Percentiles rank a stretch among this genome's conserved stretches.
Evolutionary conservation across 2,888 invertebrate species (phyloP).

Genomic region (Pterobdella sp.): DNA sequence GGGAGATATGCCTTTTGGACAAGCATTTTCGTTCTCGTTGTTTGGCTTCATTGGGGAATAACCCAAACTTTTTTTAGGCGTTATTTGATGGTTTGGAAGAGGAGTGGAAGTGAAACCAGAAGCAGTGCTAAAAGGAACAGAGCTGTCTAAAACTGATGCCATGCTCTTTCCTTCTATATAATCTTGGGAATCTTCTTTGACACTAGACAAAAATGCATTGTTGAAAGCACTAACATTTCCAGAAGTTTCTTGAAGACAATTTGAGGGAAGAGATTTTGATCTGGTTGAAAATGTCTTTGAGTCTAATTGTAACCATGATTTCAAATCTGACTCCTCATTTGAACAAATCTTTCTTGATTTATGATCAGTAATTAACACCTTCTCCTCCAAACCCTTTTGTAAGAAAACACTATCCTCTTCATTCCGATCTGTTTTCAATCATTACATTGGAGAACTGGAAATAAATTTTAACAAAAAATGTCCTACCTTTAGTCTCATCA

Average conservation of each 20-base stretch:
- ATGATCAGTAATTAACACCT: not conserved
- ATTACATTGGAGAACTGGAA: too few species aligned
- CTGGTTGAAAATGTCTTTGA: not conserved
- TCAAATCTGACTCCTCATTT: not conserved
- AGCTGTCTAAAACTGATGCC: not conserved
- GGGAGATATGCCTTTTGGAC: not conserved
- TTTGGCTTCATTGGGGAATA: not conserved
- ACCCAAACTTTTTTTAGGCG: not conserved
- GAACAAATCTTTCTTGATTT: not conserved
- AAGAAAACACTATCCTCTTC: not conserved
- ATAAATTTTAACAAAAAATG: too few species aligned
- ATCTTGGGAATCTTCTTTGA: not conserved
- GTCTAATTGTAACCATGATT: not conserved
- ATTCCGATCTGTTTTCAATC: not conserved
- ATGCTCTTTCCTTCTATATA: not conserved
- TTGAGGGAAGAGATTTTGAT: not conserved
- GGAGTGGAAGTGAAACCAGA: too few species aligned
- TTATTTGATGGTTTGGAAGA: not conserved
- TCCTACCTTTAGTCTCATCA: too few species aligned
- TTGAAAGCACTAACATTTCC: not conserved
- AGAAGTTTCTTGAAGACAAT: not conserved
- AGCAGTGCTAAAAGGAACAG: not conserved
- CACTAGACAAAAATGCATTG: not conserved
- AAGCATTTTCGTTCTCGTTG: not conserved
- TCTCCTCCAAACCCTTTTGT: not conserved